Percentiles rank a stretch among this genome's conserved stretches.
Conservation (phyloP, 2,797 vertebrate species). For the Neoniphon sammara region DNA sequence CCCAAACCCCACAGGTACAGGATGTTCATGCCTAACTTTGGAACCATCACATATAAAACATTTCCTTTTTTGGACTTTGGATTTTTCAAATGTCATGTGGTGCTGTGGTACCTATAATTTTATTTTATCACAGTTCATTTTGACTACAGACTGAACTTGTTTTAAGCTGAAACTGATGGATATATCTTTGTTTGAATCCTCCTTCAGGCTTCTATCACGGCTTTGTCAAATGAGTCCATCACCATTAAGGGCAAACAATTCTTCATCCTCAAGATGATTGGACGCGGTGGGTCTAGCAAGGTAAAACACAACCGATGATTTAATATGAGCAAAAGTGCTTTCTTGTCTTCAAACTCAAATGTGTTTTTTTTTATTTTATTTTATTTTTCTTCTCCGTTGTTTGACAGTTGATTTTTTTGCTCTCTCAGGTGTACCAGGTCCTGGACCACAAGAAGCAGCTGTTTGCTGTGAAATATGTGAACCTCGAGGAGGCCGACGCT, state of each 20-base stretch:
- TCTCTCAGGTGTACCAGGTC: constrained; percentile 93
- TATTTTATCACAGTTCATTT: too few relatives aligned
- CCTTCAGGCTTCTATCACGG: constrained; percentile 68
- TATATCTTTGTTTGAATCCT: constrained; percentile 25
- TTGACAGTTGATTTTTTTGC: not conserved
- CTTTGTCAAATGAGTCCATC: constrained; percentile 87
- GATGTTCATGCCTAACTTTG: too few relatives aligned
- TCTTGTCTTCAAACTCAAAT: not conserved
- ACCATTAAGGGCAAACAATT: constrained; percentile 91
- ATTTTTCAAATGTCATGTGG: too few relatives aligned
- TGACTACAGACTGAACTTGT: too few relatives aligned
- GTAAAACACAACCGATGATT: constrained; percentile 69
- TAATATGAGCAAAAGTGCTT: not conserved
- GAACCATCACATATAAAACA: too few relatives aligned
- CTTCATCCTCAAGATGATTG: constrained; percentile 94
- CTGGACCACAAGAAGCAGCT: constrained; percentile 93
- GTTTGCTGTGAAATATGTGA: constrained; percentile 93
- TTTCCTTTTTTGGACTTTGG: too few relatives aligned
- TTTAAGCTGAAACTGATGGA: not conserved
- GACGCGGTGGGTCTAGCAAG: constrained; percentile 97
- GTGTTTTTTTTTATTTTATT: not conserved
- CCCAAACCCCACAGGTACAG: constrained; percentile 76
- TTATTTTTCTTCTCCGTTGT: not conserved
- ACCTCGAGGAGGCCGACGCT: constrained; percentile 91
- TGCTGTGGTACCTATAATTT: too few relatives aligned